Base-by-base conservation (phyloP, 2,797 vertebrate genomes). In the Cryptoblepharus egeriae region DNA sequence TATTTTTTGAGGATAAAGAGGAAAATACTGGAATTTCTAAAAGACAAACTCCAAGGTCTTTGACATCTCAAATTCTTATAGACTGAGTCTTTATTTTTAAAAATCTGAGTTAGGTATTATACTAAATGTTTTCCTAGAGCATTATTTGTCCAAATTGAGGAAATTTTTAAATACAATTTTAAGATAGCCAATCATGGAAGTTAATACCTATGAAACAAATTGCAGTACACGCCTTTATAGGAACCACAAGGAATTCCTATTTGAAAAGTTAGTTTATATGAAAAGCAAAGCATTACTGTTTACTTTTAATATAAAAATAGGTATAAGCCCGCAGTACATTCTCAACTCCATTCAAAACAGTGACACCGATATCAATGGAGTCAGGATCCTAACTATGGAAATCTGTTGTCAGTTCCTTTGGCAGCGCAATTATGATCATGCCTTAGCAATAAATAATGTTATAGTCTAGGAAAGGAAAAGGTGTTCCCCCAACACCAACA, bases 401-500 rank as follows among this genome's bases (percentile, higher is more conserved):
- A 95, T 92, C 39, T 63, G 80, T 88, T 89, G 89, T 90, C 24
- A 91, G 90, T 90, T 92, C 92, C 93, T 96, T 94, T 95, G 94
- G 94, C 93, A 95, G 94, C 94, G 89, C 84, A 87, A 93, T 93
- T 93, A 94, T 92, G 92, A 94, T 94, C 91, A 92, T 89, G 85
- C 92, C 79, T 95, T 87, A 94, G 89, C 93, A 95, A 96, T 96
- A 96, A 96, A 95, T 95, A 96, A 81, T 73, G 86, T 89, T 89
- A 78, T 86, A 85, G 89, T 91, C 85, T 72, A 92, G 82, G 88
- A 91, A 89, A 77, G 89, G 45, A 55, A 91, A 74, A 77, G 75
- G 70, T 77, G 58, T 79, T 78, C 85, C 86, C 80, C 89, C 81
- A 94, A 94, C 90, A 94, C 72, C 85, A 82, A 89, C 90, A 67